A percentile compares a stretch with the other conserved stretches of the same genome.
phyloP scores from a whole-genome alignment of 53 echinoderm and acorn worm genomes.

The Temnopleurus reevesii region DNA sequence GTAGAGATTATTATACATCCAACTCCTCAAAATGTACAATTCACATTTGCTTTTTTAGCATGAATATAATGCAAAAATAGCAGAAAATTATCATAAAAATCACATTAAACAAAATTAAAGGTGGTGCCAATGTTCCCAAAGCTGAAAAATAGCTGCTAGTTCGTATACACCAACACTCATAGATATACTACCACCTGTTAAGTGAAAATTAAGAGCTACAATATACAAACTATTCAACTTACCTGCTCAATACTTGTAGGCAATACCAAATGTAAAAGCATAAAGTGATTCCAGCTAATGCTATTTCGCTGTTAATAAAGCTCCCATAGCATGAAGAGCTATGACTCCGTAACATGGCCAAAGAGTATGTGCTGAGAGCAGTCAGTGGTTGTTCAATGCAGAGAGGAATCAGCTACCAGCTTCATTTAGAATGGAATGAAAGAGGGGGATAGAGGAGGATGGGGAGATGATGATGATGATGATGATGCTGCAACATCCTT shows the following conservation, averaged over 20 bases:
- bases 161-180: no score
- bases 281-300: background rate
- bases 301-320: background rate
- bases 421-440: no score
- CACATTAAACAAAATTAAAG: no score
- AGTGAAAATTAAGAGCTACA: no score
- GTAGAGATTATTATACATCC: no score
- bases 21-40: no score
- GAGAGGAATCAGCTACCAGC: background rate
- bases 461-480: background rate
- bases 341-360: background rate
- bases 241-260: background rate
- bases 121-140: no score
- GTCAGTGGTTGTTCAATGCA: background rate
- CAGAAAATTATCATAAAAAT: no score
- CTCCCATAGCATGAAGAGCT: background rate
- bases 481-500: background rate
- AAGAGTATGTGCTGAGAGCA: background rate
- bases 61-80: no score
- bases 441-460: background rate
- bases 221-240: background rate
- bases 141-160: no score
- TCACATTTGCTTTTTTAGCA: no score
- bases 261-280: background rate
- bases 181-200: slow-evolving; percentile 6